Evolutionary conservation across 2,113 vertebrate genomes (phyloP), one percentile per base, ranked within the genome.

Genomic region (Anguilla japonica): DNA sequence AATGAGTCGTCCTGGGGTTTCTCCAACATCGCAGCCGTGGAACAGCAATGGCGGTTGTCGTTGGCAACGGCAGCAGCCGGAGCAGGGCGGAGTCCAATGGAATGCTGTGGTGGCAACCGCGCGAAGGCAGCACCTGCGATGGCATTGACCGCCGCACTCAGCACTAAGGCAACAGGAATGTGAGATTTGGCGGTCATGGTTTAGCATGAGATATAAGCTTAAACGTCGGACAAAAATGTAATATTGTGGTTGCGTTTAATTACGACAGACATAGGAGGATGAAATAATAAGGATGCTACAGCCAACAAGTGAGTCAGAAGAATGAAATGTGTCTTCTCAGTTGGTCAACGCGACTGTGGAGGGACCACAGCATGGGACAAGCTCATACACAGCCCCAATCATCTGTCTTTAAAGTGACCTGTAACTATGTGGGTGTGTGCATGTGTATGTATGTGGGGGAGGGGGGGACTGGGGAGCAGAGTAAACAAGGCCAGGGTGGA

Each of bases 261-360:
- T 43, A 53, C 41, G n/a, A 82, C 41, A 50, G 60, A 87, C 63
- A 88, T 84, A 82, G 29, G 84, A 86, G 79, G 50, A 83, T 83
- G 16, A 83, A 40, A 60, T 39, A n/a, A 57, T 29, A 29, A 39
- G 20, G 50, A 57, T 40, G 0, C 13, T 41, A 83, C 60, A 29
- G 56, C 13, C 26, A 53, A 87, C 83, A 89, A 88, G 83, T 89
- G 75, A 83, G 79, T 75, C 41, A 41, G 43, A 39, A 39, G 34
- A 41, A 81, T 89, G 90, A 90, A 87, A 89, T 93, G 89, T 94
- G 92, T 91, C 34, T 90, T 92, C 89, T 87, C 81, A 91, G 91
- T 91, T 92, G 90, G 91, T 93, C 92, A 88, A 88, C 86, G 87
- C 84, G 82, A 90, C 90, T 86, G 85, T 34, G 13, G 79, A 89